These are phyloP conservation scores for Candoia aspera DNA, from an alignment of 2,113 vertebrate species.

Conservation along the genomic window DNA sequence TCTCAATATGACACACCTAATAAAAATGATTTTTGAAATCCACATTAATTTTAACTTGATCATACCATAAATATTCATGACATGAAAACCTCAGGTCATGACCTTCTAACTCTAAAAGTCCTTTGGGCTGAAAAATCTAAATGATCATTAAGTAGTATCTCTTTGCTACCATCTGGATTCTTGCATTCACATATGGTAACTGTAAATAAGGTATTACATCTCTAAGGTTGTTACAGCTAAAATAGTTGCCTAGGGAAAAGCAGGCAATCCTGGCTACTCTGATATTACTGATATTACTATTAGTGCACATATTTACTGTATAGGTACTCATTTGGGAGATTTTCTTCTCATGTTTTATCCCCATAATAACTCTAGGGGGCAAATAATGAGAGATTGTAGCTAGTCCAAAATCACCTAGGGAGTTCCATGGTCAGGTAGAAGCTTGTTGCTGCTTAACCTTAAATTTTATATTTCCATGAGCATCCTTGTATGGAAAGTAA, in stretches of 20 bases:
- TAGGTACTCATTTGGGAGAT: not conserved
- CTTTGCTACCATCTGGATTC: not conserved
- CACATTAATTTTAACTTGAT: too few relatives aligned
- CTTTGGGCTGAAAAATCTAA: not conserved
- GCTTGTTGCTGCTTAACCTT: not conserved
- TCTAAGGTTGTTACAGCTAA: not conserved
- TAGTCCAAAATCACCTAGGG: not conserved
- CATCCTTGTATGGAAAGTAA: not conserved
- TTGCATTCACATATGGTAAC: not conserved
- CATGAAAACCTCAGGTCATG: too few relatives aligned
- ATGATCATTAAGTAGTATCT: not conserved
- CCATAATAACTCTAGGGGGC: not conserved
- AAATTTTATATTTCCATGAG: not conserved
- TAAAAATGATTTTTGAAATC: too few relatives aligned
- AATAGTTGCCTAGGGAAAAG: not conserved
- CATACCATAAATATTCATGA: too few relatives aligned
- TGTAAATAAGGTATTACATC: not conserved
- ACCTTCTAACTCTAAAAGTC: too few relatives aligned
- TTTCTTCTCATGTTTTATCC: not conserved
- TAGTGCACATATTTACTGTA: not conserved
- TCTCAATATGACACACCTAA: too few relatives aligned
- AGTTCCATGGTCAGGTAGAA: not conserved
- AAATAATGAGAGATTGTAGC: not conserved
- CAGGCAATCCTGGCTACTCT: not conserved
- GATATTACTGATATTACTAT: not conserved